Evolutionary conservation across 2,888 invertebrate genomes (phyloP).

Genomic region (Camponotus fellah): DNA sequence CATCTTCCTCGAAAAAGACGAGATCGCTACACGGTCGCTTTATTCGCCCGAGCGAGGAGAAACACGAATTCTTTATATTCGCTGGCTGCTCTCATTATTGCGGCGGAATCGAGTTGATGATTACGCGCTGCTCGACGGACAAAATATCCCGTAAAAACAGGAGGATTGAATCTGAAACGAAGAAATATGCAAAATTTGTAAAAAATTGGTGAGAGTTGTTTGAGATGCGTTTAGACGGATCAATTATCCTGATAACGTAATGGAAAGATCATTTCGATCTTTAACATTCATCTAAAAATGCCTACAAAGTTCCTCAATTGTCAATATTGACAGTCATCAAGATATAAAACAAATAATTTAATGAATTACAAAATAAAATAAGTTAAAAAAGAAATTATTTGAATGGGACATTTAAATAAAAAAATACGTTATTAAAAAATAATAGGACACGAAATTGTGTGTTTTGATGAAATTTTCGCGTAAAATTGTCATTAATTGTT

Average conservation of each 20-base stretch:
- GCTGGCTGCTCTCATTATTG: slow-evolving; percentile 37
- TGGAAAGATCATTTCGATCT: neutral
- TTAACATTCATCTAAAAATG: neutral
- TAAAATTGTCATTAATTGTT: slow-evolving; percentile 13
- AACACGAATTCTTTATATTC: slow-evolving; percentile 52
- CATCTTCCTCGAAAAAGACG: slow-evolving; percentile 52
- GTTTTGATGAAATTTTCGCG: neutral
- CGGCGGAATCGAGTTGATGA: slow-evolving; percentile 16
- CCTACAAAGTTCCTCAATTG: neutral
- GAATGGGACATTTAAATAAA: neutral
- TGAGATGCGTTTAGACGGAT: neutral
- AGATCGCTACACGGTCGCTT: slow-evolving; percentile 40
- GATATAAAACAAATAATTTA: neutral
- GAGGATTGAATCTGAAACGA: neutral
- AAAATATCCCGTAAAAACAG: slow-evolving; percentile 47
- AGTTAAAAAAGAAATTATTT: neutral
- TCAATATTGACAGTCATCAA: neutral
- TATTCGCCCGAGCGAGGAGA: slow-evolving; percentile 37
- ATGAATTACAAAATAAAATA: neutral
- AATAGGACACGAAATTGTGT: neutral
- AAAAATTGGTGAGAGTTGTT: neutral
- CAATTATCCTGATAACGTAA: neutral
- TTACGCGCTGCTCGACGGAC: slow-evolving; percentile 5
- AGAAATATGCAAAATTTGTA: neutral
- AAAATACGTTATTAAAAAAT: neutral